phyloP scores from a whole-genome alignment of 2,888 invertebrate genomes.

The Clostera curtula region DNA sequence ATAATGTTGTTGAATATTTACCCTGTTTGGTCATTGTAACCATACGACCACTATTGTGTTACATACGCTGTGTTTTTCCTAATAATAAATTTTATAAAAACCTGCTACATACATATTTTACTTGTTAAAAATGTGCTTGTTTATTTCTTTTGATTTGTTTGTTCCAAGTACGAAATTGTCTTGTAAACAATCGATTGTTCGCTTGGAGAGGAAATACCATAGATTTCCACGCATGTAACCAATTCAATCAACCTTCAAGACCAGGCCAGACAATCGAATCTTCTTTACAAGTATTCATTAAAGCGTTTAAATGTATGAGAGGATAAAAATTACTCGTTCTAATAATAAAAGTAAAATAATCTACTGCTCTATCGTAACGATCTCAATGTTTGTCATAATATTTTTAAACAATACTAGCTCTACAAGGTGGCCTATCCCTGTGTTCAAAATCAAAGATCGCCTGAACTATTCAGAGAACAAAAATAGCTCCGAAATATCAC shows the following conservation, averaged over 20 bases:
- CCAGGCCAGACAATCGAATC: too few species aligned
- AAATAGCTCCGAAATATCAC: neutral
- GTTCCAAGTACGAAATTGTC: neutral
- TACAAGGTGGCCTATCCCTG: conserved; percentile 6
- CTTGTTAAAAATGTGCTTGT: neutral
- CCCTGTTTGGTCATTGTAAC: neutral
- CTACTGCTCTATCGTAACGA: conserved; percentile 8
- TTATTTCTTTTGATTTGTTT: neutral
- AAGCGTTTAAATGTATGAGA: too few species aligned
- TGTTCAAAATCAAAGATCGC: neutral
- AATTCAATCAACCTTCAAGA: neutral
- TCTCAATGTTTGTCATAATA: conserved; percentile 11
- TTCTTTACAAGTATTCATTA: too few species aligned
- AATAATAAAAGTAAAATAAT: conserved; percentile 6
- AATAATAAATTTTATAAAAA: too few species aligned
- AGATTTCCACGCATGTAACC: neutral
- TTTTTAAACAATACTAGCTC: conserved; percentile 14
- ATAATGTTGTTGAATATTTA: too few species aligned
- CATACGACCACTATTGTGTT: too few species aligned
- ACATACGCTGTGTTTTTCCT: too few species aligned
- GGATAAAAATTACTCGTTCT: neutral
- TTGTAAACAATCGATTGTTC: conserved; percentile 1
- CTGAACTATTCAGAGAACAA: conserved; percentile 2
- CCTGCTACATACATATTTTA: neutral
- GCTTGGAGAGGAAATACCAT: neutral